Evolutionary conservation across 1,140 invertebrate genomes (phyloP).

Genomic region (Hormaphis cornu): DNA sequence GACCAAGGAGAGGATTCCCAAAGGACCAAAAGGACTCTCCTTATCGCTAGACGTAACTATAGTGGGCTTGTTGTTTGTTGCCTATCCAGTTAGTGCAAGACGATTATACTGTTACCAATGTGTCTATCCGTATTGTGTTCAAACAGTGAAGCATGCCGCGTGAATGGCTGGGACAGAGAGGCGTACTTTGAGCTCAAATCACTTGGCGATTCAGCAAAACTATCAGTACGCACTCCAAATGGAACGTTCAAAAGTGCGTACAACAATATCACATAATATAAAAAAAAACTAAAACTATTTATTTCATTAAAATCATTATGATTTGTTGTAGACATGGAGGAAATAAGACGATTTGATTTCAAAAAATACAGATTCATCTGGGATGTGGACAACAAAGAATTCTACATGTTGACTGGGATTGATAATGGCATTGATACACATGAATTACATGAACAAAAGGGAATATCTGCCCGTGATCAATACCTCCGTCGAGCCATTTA

Average conservation of each 20-base stretch:
- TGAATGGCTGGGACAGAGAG: constrained; percentile 26
- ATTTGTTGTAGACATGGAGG: constrained; percentile 11
- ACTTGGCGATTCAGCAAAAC: constrained; percentile 27
- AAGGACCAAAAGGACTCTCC: constrained; percentile 24
- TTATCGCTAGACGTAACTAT: constrained; percentile 26
- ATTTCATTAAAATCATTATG: neutral
- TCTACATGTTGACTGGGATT: constrained; percentile 55
- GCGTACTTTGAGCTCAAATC: constrained; percentile 25
- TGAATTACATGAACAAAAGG: constrained; percentile 51
- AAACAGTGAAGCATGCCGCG: constrained; percentile 30
- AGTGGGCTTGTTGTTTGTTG: constrained; percentile 25
- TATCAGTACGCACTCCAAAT: constrained; percentile 16
- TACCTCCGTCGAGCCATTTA: constrained; percentile 60
- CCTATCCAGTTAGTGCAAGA: constrained; percentile 30
- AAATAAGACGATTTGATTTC: constrained; percentile 25
- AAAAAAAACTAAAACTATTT: neutral
- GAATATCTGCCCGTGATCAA: constrained; percentile 49
- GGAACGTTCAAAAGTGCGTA: constrained; percentile 14
- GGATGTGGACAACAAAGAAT: constrained; percentile 51
- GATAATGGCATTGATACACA: constrained; percentile 52
- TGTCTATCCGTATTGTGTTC: constrained; percentile 30
- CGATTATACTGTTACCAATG: constrained; percentile 31
- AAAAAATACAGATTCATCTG: constrained; percentile 62
- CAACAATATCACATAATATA: too few species aligned
- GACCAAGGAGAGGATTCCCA: constrained; percentile 26